Evolutionary conservation across 2,113 vertebrate genomes (phyloP).

Genomic region (Hippopotamus amphibius): DNA sequence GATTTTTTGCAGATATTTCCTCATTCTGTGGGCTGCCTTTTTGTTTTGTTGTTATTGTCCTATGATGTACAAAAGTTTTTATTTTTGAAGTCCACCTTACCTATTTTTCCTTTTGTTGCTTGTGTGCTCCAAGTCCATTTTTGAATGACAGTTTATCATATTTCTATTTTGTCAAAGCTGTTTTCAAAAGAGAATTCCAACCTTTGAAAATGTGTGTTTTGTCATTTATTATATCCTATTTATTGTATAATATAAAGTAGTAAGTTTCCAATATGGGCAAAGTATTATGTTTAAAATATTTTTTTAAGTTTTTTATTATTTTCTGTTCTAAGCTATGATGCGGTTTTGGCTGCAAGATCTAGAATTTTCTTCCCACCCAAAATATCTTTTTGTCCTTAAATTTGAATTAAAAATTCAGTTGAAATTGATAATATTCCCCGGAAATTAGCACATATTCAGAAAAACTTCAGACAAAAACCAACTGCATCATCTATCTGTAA

Average conservation of each 20-base stretch:
- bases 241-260: background rate
- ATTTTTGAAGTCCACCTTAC: background rate
- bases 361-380: conserved; percentile 14
- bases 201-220: conserved; percentile 13
- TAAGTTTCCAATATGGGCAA: background rate
- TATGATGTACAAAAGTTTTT: conserved; percentile 10
- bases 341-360: background rate
- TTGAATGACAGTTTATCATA: background rate
- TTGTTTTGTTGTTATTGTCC: background rate
- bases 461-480: background rate
- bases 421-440: conserved; percentile 4
- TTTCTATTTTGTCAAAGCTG: conserved; percentile 21
- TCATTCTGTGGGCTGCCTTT: background rate
- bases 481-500: background rate
- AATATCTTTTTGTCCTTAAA: conserved; percentile 24
- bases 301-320: background rate
- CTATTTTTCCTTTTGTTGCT: background rate
- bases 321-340: background rate
- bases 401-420: conserved; percentile 43
- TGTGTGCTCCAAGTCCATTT: background rate
- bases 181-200: conserved; percentile 43
- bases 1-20: background rate
- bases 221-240: background rate
- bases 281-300: conserved; percentile 3
- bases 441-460: background rate